Evolutionary conservation across 2,797 vertebrate genomes (phyloP).

Genomic region (Melanotaenia parkinsoni): DNA sequence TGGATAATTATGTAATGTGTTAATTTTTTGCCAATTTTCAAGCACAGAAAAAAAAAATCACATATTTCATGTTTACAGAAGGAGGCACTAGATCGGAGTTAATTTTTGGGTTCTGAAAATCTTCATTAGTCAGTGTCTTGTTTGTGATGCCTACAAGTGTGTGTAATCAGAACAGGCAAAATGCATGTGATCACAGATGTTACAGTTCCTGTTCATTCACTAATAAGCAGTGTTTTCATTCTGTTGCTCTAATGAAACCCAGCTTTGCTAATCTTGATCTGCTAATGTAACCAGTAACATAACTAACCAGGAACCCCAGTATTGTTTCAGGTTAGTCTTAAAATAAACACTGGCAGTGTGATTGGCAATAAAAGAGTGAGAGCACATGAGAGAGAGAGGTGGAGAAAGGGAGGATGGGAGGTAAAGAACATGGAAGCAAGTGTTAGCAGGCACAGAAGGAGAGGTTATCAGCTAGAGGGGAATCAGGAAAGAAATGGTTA

Average conservation of each 20-base stretch:
- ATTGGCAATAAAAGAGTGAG: neutral
- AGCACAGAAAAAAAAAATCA: neutral
- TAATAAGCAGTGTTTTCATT: neutral
- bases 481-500: slow-evolving; percentile 15
- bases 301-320: neutral
- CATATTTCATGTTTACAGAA: neutral
- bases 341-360: neutral
- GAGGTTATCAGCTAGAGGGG: slow-evolving; percentile 13
- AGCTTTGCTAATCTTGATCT: neutral
- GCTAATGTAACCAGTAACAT: neutral
- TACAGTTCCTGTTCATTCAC: neutral
- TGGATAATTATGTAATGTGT: neutral
- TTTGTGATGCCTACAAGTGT: neutral
- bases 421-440: neutral
- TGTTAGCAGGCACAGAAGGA: neutral
- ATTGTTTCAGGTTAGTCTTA: neutral
- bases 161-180: neutral
- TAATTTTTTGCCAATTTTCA: neutral
- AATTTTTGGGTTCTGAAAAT: neutral
- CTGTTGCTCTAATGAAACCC: neutral
- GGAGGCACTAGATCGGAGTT: neutral
- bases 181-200: neutral
- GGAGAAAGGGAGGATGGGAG: neutral
- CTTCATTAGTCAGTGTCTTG: neutral
- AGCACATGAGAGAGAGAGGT: neutral